Conservation (phyloP, 53 echinoderm and acorn worm genomes). For the Mesocentrotus franciscanus region DNA sequence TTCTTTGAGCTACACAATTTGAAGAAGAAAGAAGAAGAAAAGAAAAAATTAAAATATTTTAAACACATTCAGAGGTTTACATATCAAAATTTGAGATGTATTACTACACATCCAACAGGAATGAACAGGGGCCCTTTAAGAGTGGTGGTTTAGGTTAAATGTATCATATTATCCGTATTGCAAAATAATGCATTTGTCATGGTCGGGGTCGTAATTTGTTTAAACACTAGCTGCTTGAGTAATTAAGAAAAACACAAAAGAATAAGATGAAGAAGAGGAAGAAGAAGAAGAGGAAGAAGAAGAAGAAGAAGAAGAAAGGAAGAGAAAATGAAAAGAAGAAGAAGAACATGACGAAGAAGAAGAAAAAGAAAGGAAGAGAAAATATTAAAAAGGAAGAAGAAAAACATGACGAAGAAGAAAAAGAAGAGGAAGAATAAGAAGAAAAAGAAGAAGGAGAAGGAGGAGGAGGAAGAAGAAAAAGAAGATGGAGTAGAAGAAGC, state of each 20-base stretch:
- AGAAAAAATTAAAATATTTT: too few species aligned
- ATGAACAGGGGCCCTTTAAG: neutral
- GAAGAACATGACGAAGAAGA: neutral
- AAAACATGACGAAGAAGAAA: neutral
- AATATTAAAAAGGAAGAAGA: neutral
- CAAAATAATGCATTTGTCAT: too few species aligned
- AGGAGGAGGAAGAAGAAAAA: neutral
- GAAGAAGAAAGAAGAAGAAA: too few species aligned
- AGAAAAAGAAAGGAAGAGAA: neutral
- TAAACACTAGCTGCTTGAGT: too few species aligned
- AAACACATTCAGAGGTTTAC: too few species aligned
- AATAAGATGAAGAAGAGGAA: neutral
- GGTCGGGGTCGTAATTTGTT: too few species aligned
- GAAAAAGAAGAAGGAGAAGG: too few species aligned
- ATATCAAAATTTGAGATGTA: too few species aligned
- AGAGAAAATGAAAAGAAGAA: neutral
- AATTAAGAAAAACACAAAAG: neutral
- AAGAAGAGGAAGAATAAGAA: neutral
- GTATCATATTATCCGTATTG: too few species aligned
- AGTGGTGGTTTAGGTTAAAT: too few species aligned
- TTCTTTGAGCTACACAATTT: too few species aligned
- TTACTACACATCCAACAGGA: too few species aligned
- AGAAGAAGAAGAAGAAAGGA: neutral
- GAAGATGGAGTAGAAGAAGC: neutral
- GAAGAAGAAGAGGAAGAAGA: neutral